Conservation (phyloP, 2,113 vertebrate species). For the Miniopterus natalensis region DNA sequence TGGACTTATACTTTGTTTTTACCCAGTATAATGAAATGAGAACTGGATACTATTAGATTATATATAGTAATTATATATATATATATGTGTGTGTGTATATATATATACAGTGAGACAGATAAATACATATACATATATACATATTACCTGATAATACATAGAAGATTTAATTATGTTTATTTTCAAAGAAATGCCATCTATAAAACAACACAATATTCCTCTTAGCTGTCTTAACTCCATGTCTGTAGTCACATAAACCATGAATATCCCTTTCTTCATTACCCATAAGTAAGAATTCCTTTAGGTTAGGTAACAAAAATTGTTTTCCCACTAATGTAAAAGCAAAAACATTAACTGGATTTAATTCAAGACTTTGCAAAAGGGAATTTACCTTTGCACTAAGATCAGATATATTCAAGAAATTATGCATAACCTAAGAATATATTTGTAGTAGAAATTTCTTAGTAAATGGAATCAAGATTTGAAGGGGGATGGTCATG, state of each 20-base stretch:
- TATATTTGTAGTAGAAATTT: conserved; percentile 36
- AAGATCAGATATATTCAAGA: conserved; percentile 29
- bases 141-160: neutral
- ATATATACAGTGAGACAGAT: neutral
- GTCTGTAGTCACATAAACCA: conserved; percentile 13
- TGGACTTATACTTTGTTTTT: neutral
- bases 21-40: conserved; percentile 18
- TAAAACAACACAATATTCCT: conserved; percentile 17
- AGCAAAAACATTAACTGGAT: conserved; percentile 59
- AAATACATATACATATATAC: neutral
- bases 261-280: neutral
- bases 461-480: conserved; percentile 37
- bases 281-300: conserved; percentile 41
- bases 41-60: neutral
- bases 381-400: conserved; percentile 20
- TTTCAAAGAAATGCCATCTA: conserved; percentile 53
- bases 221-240: conserved; percentile 28
- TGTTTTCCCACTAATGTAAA: neutral
- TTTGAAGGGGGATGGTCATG: neutral
- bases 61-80: neutral
- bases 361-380: conserved; percentile 60
- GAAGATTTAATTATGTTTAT: conserved; percentile 22
- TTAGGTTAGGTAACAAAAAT: conserved; percentile 34
- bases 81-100: neutral
- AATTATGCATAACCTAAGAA: conserved; percentile 19